Conservation (phyloP, 1,140 invertebrate species). For the Popillia japonica region DNA sequence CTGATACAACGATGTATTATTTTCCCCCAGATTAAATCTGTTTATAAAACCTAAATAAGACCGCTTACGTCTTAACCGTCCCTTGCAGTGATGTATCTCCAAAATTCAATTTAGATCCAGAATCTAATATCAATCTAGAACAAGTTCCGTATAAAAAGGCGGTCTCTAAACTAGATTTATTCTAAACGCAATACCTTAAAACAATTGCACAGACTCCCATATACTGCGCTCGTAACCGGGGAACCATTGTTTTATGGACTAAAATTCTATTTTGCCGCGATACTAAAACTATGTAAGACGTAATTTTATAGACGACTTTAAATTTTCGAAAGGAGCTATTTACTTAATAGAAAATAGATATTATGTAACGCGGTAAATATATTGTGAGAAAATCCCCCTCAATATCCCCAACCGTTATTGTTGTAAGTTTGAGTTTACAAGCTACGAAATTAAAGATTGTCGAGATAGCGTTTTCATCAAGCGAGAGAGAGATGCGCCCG, state of each 20-base stretch:
- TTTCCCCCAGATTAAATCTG: no score
- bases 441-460: conserved; percentile 55
- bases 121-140: not conserved
- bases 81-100: no score
- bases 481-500: conserved; percentile 38
- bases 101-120: not conserved
- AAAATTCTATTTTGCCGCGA: conserved; percentile 3
- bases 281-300: conserved; percentile 11
- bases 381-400: conserved; percentile 49
- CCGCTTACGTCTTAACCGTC: no score
- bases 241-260: not conserved
- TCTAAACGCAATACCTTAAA: conserved; percentile 21
- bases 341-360: conserved; percentile 28
- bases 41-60: no score
- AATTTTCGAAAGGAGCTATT: conserved; percentile 24
- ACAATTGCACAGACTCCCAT: not conserved
- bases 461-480: conserved; percentile 50
- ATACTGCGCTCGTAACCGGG: not conserved
- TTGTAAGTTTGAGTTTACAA: conserved; percentile 55
- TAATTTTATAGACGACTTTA: no score
- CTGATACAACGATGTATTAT: no score
- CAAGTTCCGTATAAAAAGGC: not conserved
- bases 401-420: conserved; percentile 51
- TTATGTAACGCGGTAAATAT: conserved; percentile 32
- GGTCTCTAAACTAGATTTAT: not conserved